A percentile compares a stretch with the other conserved stretches of the same genome.
These are phyloP conservation scores for Emmelina monodactyla DNA, from an alignment of 2,888 invertebrate genomes.

Conservation along the genomic window DNA sequence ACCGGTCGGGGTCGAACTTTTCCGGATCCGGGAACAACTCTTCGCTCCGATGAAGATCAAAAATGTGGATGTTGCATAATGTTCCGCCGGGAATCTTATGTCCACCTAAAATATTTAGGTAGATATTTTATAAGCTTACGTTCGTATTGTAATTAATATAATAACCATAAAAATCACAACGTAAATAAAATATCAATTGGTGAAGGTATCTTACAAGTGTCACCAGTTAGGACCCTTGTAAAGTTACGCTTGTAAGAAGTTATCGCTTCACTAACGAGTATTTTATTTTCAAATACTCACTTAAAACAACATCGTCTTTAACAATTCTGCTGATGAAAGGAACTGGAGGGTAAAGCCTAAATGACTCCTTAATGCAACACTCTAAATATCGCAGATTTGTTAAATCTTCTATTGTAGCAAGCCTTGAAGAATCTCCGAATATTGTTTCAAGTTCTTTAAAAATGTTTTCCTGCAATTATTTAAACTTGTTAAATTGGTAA, in stretches of 20 bases:
- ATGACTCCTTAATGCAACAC: slow-evolving; percentile 73
- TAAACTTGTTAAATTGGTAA: no score
- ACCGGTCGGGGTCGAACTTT: slow-evolving; percentile 74
- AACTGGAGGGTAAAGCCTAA: slow-evolving; percentile 73
- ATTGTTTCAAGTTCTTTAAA: slow-evolving; percentile 68
- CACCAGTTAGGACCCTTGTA: no score
- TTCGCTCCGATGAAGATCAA: slow-evolving; percentile 70
- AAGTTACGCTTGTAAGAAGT: no score
- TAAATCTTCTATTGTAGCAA: slow-evolving; percentile 68
- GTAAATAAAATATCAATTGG: no score
- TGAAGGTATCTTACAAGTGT: no score
- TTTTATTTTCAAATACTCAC: no score
- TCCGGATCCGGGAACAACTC: slow-evolving; percentile 70
- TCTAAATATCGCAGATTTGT: slow-evolving; percentile 72
- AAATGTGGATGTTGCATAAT: slow-evolving; percentile 64
- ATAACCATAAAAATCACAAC: no score
- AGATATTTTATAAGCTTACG: no score
- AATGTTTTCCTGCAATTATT: slow-evolving; percentile 64
- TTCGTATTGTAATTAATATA: no score
- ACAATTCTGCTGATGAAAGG: slow-evolving; percentile 69
- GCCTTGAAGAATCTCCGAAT: slow-evolving; percentile 68
- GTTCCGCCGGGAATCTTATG: slow-evolving; percentile 56
- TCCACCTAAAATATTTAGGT: slow-evolving; percentile 37
- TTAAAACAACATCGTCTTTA: slow-evolving; percentile 62
- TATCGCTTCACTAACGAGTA: no score